Percentiles rank a stretch among this genome's conserved stretches.
Evolutionary conservation across 2,888 invertebrate genomes (phyloP).

Genomic region (Cantharis rustica): DNA sequence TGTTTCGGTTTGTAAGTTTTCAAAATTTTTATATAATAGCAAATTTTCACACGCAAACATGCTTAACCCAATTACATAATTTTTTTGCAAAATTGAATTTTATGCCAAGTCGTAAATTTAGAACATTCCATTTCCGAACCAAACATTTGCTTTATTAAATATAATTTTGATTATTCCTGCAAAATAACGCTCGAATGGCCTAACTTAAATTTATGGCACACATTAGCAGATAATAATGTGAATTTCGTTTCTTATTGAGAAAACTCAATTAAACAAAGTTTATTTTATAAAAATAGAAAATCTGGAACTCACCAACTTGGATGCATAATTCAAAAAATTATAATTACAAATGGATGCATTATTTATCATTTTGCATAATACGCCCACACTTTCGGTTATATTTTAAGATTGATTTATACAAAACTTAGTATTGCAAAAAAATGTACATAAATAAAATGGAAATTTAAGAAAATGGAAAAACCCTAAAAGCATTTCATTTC

Average conservation of each 20-base stretch:
- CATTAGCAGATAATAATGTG: neutral
- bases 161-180: neutral
- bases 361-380: conserved; percentile 3
- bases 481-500: neutral
- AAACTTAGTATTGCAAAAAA: neutral
- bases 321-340: conserved; percentile 8
- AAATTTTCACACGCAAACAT: neutral
- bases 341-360: conserved; percentile 10
- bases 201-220: neutral
- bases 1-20: neutral
- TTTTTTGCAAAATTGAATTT: neutral
- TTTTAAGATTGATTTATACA: conserved; percentile 10
- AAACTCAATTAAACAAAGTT: neutral
- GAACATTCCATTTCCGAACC: neutral
- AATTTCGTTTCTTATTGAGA: neutral
- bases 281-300: neutral
- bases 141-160: neutral
- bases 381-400: conserved; percentile 2
- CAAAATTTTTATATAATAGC: neutral
- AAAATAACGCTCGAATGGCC: neutral
- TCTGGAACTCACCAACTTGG: neutral
- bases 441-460: conserved; percentile 8
- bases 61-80: neutral
- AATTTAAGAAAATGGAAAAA: conserved; percentile 7
- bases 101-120: neutral